Evolutionary conservation across 2,888 invertebrate species (phyloP).

Genomic region (Archips crataeganus): DNA sequence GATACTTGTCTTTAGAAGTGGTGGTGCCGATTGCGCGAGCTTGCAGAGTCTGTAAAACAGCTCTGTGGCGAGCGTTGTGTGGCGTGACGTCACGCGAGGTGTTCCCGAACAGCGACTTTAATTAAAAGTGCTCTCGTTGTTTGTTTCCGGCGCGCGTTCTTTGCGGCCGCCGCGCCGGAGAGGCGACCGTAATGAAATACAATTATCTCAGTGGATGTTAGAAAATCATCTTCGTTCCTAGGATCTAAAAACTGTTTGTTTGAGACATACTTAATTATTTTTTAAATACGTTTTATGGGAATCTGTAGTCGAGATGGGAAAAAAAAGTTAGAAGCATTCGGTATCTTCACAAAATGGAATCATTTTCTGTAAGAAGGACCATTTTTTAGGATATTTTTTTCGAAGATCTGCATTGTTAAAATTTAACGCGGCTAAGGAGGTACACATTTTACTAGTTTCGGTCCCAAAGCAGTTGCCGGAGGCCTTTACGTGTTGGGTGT

Average conservation of each 20-base stretch:
- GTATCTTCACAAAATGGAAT: no score
- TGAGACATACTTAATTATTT: not conserved
- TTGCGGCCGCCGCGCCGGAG: not conserved
- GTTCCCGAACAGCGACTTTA: conserved; percentile 16
- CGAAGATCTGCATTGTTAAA: no score
- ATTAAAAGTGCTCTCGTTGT: conserved; percentile 31
- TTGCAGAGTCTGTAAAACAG: not conserved
- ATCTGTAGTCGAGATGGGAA: no score
- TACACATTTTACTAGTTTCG: no score
- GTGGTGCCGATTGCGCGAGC: not conserved
- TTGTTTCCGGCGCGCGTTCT: conserved; percentile 6
- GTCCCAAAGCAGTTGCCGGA: no score
- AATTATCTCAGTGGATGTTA: conserved; percentile 21
- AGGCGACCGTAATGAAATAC: conserved; percentile 17
- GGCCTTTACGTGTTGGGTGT: no score
- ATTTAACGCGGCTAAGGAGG: no score
- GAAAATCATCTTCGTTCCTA: not conserved
- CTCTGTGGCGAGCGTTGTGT: not conserved
- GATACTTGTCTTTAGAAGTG: not conserved
- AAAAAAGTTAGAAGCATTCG: no score
- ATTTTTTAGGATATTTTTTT: no score
- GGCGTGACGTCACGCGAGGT: conserved; percentile 19
- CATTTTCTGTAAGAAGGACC: no score
- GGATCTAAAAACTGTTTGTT: not conserved
- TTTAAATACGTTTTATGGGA: no score